Evolutionary conservation across 2,888 invertebrate species (phyloP).

Genomic region (Automeris io): DNA sequence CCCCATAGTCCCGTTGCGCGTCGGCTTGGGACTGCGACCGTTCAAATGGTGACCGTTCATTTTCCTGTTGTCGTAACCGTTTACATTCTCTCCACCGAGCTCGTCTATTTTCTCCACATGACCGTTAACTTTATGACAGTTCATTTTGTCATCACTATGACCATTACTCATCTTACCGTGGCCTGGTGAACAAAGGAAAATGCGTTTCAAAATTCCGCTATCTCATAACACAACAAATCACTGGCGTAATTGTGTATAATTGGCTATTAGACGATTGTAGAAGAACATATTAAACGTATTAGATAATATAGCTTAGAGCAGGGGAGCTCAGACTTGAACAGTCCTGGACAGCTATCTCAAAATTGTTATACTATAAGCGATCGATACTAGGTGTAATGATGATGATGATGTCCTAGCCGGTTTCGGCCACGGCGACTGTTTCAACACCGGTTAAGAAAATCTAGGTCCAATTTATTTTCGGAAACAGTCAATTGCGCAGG

Average conservation of each 20-base stretch:
- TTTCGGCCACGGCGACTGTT: too few relatives aligned
- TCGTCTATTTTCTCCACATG: slow-evolving; percentile 28
- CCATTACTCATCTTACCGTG: slow-evolving; percentile 42
- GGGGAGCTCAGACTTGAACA: too few relatives aligned
- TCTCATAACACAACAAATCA: slow-evolving; percentile 32
- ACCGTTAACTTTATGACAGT: slow-evolving; percentile 33
- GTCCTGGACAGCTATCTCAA: too few relatives aligned
- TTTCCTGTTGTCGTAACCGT: slow-evolving; percentile 28
- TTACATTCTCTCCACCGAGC: slow-evolving; percentile 28
- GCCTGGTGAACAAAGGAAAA: slow-evolving; percentile 63
- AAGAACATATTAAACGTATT: too few relatives aligned
- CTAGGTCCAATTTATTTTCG: too few relatives aligned
- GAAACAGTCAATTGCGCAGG: too few relatives aligned
- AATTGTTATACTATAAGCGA: too few relatives aligned
- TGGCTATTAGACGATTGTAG: background rate
- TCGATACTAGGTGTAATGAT: too few relatives aligned
- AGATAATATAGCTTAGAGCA: too few relatives aligned
- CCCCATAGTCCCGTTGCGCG: slow-evolving; percentile 19
- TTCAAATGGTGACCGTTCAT: slow-evolving; percentile 26
- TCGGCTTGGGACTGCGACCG: slow-evolving; percentile 13
- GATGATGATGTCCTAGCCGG: too few relatives aligned
- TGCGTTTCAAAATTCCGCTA: slow-evolving; percentile 40
- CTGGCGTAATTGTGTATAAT: slow-evolving; percentile 63
- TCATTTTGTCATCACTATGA: slow-evolving; percentile 28
- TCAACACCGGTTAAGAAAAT: too few relatives aligned